These are phyloP conservation scores for Hippocampus zosterae DNA, from an alignment of 2,113 vertebrate genomes.

Conservation along the genomic window DNA sequence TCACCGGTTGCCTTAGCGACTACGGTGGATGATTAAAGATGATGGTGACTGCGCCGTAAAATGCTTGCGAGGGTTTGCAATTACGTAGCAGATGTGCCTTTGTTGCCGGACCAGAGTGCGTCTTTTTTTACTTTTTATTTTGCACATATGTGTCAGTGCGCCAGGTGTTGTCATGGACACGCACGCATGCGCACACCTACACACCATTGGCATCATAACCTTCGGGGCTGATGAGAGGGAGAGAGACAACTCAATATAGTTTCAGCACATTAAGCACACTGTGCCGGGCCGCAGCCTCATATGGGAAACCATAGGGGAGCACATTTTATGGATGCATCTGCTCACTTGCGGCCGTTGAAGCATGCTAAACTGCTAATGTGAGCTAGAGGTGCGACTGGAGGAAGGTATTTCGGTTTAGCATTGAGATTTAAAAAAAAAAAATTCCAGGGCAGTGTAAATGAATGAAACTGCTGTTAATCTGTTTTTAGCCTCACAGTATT, in stretches of 20 bases:
- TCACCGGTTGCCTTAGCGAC: background rate
- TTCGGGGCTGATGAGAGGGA: constrained; percentile 28
- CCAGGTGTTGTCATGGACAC: constrained; percentile 48
- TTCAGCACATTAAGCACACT: constrained; percentile 67
- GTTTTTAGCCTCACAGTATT: background rate
- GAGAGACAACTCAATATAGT: constrained; percentile 41
- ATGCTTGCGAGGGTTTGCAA: constrained; percentile 22
- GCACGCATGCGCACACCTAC: constrained; percentile 22
- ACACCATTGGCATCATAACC: constrained; percentile 30
- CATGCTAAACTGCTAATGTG: constrained; percentile 27
- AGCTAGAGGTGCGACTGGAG: constrained; percentile 22
- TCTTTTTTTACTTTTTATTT: background rate
- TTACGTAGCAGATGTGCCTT: constrained; percentile 34
- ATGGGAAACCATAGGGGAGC: constrained; percentile 51
- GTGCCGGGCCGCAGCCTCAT: constrained; percentile 44
- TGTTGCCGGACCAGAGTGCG: constrained; percentile 2
- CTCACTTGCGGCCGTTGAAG: constrained; percentile 43
- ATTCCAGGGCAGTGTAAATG: background rate
- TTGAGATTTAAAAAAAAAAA: background rate
- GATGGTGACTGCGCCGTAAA: constrained; percentile 26
- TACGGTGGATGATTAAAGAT: constrained; percentile 43
- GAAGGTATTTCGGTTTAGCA: constrained; percentile 35
- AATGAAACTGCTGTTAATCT: no score
- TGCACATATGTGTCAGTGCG: constrained; percentile 21
- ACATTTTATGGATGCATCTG: constrained; percentile 62